Evolutionary conservation across 2,797 vertebrate genomes (phyloP).

Genomic region (Crossoptilon crossoptilon): DNA sequence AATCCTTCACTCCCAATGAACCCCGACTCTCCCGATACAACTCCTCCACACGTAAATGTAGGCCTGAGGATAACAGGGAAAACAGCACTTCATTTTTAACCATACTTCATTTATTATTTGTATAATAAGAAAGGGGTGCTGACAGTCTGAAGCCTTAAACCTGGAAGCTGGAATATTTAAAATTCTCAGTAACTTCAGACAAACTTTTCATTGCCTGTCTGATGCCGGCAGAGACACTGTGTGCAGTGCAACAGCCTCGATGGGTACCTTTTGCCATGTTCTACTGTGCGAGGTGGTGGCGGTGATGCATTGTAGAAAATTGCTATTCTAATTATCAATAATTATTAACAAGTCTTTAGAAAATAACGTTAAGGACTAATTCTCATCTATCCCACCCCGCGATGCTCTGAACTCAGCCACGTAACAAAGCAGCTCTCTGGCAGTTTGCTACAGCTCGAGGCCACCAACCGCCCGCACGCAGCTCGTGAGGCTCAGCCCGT

Average conservation of each 20-base stretch:
- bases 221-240: background rate
- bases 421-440: background rate
- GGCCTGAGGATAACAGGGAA: constrained; percentile 79
- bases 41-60: constrained; percentile 92
- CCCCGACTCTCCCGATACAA: constrained; percentile 92
- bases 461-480: too few species aligned
- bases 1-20: constrained; percentile 98
- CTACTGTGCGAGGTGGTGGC: background rate
- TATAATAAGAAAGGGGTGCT: background rate
- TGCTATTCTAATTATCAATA: background rate
- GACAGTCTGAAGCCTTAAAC: background rate
- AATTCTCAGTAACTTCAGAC: background rate
- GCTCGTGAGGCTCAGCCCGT: too few species aligned
- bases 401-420: background rate
- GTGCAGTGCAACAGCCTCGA: background rate
- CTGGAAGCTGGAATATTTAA: background rate
- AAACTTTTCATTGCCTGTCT: background rate
- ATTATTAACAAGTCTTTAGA: background rate
- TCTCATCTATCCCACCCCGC: background rate
- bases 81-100: background rate
- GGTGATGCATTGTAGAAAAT: background rate
- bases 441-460: background rate
- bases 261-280: background rate
- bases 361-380: background rate
- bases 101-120: background rate